phyloP scores from a whole-genome alignment of 2,113 vertebrate species.

The Barnardius zonarius region DNA sequence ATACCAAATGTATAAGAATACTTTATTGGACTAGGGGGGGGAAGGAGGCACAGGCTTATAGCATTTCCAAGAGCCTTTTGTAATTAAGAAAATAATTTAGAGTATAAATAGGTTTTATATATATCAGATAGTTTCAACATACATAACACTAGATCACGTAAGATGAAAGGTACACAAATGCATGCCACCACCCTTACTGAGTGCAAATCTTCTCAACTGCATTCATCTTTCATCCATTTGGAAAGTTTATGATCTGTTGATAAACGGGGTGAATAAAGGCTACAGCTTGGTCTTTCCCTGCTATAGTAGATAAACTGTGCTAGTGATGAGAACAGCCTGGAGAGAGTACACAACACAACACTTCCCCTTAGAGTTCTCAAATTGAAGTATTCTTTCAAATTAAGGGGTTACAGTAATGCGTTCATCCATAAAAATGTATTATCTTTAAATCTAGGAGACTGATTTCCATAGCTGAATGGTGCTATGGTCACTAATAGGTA shows the following conservation, averaged over 20 bases:
- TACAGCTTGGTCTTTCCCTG: background rate
- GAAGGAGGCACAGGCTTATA: background rate
- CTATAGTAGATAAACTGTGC: background rate
- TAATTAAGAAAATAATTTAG: slow-evolving; percentile 45
- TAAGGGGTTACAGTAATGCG: background rate
- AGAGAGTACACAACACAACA: background rate
- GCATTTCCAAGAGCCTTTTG: background rate
- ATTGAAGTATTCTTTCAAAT: background rate
- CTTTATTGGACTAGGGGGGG: background rate
- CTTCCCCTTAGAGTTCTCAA: background rate
- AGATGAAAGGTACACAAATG: background rate
- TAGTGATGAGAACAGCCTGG: background rate
- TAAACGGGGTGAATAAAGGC: background rate
- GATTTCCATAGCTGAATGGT: background rate
- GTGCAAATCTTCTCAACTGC: background rate
- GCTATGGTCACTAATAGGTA: background rate
- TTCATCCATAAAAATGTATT: background rate
- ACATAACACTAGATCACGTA: background rate
- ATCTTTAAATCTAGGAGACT: background rate
- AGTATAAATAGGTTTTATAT: slow-evolving; percentile 10
- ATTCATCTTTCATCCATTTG: background rate
- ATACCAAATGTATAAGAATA: background rate
- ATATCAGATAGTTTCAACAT: background rate
- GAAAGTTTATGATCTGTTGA: background rate
- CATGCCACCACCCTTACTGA: background rate